Base-by-base conservation (phyloP, 2,888 invertebrate genomes). In the Metopia argyrocephala region DNA sequence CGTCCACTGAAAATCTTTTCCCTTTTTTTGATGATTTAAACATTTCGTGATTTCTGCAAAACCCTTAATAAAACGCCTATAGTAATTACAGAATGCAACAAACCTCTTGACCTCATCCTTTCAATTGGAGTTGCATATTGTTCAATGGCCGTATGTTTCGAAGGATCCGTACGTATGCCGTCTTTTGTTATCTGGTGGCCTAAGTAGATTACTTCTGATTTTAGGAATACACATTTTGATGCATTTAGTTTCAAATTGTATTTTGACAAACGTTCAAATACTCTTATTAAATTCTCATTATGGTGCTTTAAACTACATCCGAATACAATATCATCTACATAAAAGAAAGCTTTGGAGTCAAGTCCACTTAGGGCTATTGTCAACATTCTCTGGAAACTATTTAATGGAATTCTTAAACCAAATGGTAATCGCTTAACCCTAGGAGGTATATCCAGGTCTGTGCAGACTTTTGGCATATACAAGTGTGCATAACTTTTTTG, bases 1-100 rank as follows among this genome's bases (percentile, higher is more conserved):
- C 31, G 38, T 62, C 78, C 62, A 71, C 48, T 23, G 18, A 56
- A 78, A 57, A 28, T 57, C 28, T 31, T 57, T 57, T 20, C 31
- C 31, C 9, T 20, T 20, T 20, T 20, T 50, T 31, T 31, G 31
- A 9, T 31, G 5, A 31, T 54, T 61, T 38, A 61, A 15, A 45
- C 61, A 38, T 61, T 61, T 61, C 20, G 61, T 61, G 3, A 61
- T 61, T 6, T 21, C 61, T 4, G 61, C 61, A n/a, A 52, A 52
- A 52, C 23, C 23, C 9, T 52, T 21, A 23, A 52, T 52, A 12
- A 52, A 52, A n/a, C n/a, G n/a, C n/a, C n/a, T n/a, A n/a, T n/a
- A n/a, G n/a, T n/a, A n/a, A n/a, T n/a, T n/a, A n/a, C n/a, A n/a
- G n/a, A n/a, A n/a, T n/a, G n/a, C n/a, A n/a, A n/a, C n/a, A n/a